A percentile compares a stretch with the other conserved stretches of the same genome.
Evolutionary conservation across 2,113 vertebrate species (phyloP).

Genomic region (Xyrauchen texanus): DNA sequence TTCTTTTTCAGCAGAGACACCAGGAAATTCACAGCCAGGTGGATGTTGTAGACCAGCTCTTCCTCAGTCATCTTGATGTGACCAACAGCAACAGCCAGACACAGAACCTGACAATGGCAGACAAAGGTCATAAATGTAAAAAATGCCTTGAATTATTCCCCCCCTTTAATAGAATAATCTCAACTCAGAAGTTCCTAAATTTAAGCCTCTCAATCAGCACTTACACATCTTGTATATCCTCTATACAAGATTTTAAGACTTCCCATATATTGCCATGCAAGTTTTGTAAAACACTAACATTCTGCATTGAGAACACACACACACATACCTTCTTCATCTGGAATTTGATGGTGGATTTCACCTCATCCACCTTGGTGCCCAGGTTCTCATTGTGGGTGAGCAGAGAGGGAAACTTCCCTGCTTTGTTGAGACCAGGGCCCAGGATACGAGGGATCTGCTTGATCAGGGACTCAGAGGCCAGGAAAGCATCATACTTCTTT

Average conservation of each 20-base stretch:
- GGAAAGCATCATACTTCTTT: slow-evolving; percentile 96
- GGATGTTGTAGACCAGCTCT: slow-evolving; percentile 97
- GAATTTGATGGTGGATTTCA: slow-evolving; percentile 99
- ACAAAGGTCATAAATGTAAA: no score
- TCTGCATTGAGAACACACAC: background rate
- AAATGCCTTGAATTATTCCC: no score
- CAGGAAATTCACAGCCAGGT: slow-evolving; percentile 94
- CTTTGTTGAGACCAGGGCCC: slow-evolving; percentile 94
- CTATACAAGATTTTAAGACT: no score
- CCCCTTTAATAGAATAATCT: no score
- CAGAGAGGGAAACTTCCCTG: slow-evolving; percentile 94
- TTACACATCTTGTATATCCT: no score
- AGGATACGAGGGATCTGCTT: slow-evolving; percentile 95
- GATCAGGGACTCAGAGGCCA: slow-evolving; percentile 94
- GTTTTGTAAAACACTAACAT: no score
- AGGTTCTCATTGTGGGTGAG: slow-evolving; percentile 98
- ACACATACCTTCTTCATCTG: slow-evolving; percentile 96
- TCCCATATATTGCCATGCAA: no score
- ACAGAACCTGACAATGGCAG: slow-evolving; percentile 82
- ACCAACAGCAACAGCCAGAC: slow-evolving; percentile 94
- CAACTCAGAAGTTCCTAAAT: no score
- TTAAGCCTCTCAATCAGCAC: no score
- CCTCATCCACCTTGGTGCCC: slow-evolving; percentile 93
- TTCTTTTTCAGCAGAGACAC: slow-evolving; percentile 98
- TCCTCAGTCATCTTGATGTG: slow-evolving; percentile 97